Evolutionary conservation across 1,140 invertebrate species (phyloP), one percentile per base, ranked within the genome.

Genomic region (Coptotermes formosanus): DNA sequence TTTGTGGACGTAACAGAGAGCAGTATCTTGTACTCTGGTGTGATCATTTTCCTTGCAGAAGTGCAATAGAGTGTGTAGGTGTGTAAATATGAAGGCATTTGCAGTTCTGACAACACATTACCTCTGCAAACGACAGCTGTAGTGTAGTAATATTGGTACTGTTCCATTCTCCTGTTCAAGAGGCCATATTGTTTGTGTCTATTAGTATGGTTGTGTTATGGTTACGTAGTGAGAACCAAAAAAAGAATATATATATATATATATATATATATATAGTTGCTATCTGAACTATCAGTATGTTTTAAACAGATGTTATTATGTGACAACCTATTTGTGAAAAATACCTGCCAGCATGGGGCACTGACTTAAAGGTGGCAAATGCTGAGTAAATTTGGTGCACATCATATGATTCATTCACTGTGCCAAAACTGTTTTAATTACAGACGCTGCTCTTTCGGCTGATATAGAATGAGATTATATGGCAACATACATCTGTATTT

Each of bases 161-260:
- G 8, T n/a, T 75, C 64, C 25, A 30, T 75, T 75, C 64, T 75
- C 9, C 64, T 30, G 64, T 75, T 75, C 64, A 75, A 75, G 64
- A 75, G 25, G 64, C 64, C 64, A 75, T 75, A 75, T 75, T 75
- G n/a, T 75, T n/a, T 75, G 64, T 75, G 64, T 75, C 64, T 69
- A 75, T n/a, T 75, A 69, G 4, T 30, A 30, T n/a, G 25, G n/a
- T 75, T 25, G n/a, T 75, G n/a, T 75, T 75, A 30, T 30, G 6
- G 0, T 75, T 30, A 75, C n/a, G 11, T 75, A 75, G n/a, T 75
- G 64, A 30, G n/a, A 75, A 16, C 64, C 64, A 6, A 75, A 75
- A 75, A 75, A 2, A n/a, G n/a, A n/a, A n/a, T 25, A 75, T 55
- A 55, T 16, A 19, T 38, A 7, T 21, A 64, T 19, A n/a, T 64